Percentiles rank a stretch among this genome's conserved stretches.
Evolutionary conservation across 1,140 invertebrate genomes (phyloP).

Genomic region (Philotrypesis tridentata): DNA sequence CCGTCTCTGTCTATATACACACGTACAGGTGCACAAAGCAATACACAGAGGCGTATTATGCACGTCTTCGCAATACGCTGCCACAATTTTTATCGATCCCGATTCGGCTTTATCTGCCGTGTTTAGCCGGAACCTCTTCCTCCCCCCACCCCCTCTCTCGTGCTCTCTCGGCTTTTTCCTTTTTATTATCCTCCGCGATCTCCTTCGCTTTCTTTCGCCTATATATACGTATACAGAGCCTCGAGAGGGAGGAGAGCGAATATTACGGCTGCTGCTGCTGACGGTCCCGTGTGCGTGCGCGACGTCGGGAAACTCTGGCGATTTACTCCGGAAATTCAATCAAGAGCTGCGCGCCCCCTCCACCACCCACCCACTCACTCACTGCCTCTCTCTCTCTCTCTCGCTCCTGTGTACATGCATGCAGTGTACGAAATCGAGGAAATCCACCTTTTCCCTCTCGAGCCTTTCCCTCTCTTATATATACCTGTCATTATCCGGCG

Average conservation of each 20-base stretch:
- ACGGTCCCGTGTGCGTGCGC: neutral
- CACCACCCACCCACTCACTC: no score
- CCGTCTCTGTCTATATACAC: neutral
- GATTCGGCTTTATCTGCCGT: slow-evolving; percentile 6
- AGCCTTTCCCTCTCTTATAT: slow-evolving; percentile 22
- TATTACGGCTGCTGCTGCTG: neutral
- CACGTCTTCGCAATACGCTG: neutral
- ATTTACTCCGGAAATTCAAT: slow-evolving; percentile 43
- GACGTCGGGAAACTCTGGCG: slow-evolving; percentile 25
- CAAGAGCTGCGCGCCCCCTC: neutral
- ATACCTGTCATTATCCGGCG: slow-evolving; percentile 33
- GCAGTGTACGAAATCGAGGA: slow-evolving; percentile 8
- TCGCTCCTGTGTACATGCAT: neutral
- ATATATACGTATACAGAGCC: no score
- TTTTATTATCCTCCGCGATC: neutral
- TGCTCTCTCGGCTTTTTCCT: no score
- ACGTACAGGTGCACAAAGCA: neutral
- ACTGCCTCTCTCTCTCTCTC: slow-evolving; percentile 21
- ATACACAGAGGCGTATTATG: neutral
- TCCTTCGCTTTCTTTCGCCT: neutral
- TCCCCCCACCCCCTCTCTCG: no score
- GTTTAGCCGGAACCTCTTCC: neutral
- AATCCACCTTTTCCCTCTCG: slow-evolving; percentile 42
- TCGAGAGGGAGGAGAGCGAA: neutral
- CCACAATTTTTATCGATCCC: slow-evolving; percentile 37